Base-by-base conservation (phyloP, 2,113 vertebrate species). In the Collichthys lucidus region DNA sequence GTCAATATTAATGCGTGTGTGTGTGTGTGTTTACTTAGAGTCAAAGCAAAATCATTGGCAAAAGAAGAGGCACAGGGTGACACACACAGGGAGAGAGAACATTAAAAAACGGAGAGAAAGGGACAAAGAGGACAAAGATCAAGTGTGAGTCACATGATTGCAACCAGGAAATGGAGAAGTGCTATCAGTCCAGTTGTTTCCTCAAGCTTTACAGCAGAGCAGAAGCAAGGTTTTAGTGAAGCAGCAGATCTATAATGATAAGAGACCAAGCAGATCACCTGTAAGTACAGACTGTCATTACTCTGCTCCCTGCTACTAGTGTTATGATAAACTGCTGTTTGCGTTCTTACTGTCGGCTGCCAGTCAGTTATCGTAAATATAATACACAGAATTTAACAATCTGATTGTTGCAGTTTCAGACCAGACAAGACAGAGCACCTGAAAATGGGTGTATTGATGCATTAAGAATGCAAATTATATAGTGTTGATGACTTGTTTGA, bases 81-180 rank as follows among this genome's bases (percentile, higher is more conserved):
- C 26, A 73, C 26, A 73, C 4, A 50, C 19, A 9, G 68, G 20
- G 50, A 73, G 11, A 64, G 17, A 31, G 49, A 11, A 55, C 4
- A 59, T 11, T 19, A 29, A 63, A 46, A 55, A 24, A 5, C 6
- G 19, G 11, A 16, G 8, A 29, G 14, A 26, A 31, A 63, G 26
- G 26, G 26, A 26, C 26, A 26, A 26, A 26, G 44, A 55, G 87
- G 71, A 80, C 84, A 93, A 94, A 88, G 87, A 85, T 94, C 84
- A 78, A 53, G 16, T 20, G 9, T 65, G 76, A 74, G 80, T 94
- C 93, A 94, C 86, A 61, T 90, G 89, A 3, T 47, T 42, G 47
- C 50, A 90, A 92, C 78, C 88, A 91, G 93, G 92, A 94, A 94
- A 85, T 2, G 3, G 50, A 64, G 86, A 85, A 74, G 79, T 47